Conservation (phyloP, 2,113 vertebrate species). For the Cynoglossus semilaevis region DNA sequence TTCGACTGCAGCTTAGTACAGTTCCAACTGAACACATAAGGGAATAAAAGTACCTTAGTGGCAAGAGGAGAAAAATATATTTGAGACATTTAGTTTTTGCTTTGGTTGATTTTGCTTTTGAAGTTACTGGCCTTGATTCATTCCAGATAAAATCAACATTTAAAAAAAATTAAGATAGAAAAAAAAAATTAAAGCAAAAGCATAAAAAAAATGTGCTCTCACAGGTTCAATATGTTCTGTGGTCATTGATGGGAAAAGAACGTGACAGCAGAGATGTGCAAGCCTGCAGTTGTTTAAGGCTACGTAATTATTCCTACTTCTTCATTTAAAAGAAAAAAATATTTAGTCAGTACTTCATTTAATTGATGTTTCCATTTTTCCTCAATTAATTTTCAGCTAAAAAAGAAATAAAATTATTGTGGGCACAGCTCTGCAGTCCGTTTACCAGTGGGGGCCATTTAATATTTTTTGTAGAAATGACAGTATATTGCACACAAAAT, state of each 20-base stretch:
- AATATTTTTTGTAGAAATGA: constrained; percentile 18
- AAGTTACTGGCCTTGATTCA: neutral
- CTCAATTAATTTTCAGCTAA: neutral
- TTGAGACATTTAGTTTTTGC: neutral
- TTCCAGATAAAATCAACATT: neutral
- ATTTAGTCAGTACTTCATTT: constrained; percentile 15
- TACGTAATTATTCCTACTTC: neutral
- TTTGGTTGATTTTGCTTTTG: neutral
- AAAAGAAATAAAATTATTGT: neutral
- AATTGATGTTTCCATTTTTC: neutral
- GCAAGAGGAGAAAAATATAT: constrained; percentile 2
- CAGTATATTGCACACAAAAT: constrained; percentile 38
- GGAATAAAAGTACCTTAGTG: constrained; percentile 3
- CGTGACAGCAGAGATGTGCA: too few relatives aligned
- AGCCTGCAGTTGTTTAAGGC: too few relatives aligned
- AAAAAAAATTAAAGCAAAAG: too few relatives aligned
- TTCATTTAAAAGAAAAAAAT: neutral
- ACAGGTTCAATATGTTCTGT: too few relatives aligned
- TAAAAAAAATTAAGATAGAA: neutral
- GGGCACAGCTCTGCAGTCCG: neutral
- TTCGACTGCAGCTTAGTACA: constrained; percentile 19
- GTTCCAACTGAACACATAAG: neutral
- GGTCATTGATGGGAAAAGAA: too few relatives aligned
- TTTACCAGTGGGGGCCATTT: constrained; percentile 37
- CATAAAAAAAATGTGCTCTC: neutral